These are phyloP conservation scores for Nasua narica DNA, from an alignment of 2,797 vertebrate genomes.

Conservation along the genomic window DNA sequence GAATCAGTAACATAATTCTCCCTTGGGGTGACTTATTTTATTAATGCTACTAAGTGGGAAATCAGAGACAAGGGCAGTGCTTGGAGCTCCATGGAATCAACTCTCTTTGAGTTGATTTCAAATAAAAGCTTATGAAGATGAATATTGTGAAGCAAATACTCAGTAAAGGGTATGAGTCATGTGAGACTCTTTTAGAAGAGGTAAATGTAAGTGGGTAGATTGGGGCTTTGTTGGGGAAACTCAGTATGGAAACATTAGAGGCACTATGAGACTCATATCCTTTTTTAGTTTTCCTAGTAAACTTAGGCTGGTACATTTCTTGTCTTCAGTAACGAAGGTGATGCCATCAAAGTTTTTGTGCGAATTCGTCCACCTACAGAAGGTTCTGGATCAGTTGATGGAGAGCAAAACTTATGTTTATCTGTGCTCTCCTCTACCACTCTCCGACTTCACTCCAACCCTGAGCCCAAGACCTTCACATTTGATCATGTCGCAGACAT, in stretches of 20 bases:
- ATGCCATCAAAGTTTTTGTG: conserved; percentile 95
- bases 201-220: not conserved
- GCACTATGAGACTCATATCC: not conserved
- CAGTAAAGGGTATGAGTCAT: not conserved
- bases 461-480: conserved; percentile 93
- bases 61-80: not conserved
- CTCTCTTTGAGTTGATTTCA: not conserved
- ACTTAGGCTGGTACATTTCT: not conserved
- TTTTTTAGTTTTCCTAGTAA: not conserved
- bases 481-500: conserved; percentile 95
- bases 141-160: not conserved
- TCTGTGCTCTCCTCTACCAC: conserved; percentile 90
- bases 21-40: not conserved
- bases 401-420: conserved; percentile 90
- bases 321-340: conserved; percentile 86
- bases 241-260: not conserved
- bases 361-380: conserved; percentile 92
- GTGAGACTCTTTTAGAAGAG: not conserved
- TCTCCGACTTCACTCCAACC: conserved; percentile 93
- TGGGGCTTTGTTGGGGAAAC: not conserved
- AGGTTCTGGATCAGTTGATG: conserved; percentile 81
- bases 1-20: not conserved
- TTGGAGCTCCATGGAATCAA: not conserved
- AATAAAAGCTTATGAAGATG: not conserved
- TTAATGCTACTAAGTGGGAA: not conserved